Evolutionary conservation across 1,140 invertebrate genomes (phyloP).

Genomic region (Tribolium castaneum): DNA sequence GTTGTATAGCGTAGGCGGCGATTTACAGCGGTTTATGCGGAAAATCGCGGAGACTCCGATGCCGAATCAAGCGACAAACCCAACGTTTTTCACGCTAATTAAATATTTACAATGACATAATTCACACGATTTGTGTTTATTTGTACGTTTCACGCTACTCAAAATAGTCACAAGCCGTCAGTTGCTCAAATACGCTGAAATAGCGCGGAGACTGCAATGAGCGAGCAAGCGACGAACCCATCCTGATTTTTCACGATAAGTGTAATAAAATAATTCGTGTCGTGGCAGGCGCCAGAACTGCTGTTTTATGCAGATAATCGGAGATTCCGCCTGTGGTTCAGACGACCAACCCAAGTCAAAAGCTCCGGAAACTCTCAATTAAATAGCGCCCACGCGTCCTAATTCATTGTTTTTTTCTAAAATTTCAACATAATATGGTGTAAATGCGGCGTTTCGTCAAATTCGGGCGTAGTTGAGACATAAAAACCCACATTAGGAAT

Average conservation of each 20-base stretch:
- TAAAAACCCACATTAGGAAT: not conserved
- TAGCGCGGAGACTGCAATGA: too few relatives aligned
- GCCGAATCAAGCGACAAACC: not conserved
- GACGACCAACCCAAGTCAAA: not conserved
- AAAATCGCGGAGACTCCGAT: slow-evolving; percentile 1
- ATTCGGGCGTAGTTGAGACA: not conserved
- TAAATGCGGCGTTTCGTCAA: not conserved
- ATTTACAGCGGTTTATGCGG: slow-evolving; percentile 4
- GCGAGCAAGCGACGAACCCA: not conserved
- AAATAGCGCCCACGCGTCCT: not conserved
- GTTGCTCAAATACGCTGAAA: too few relatives aligned
- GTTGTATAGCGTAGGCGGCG: slow-evolving; percentile 12
- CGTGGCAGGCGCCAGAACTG: not conserved
- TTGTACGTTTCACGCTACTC: not conserved
- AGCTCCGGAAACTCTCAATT: not conserved
- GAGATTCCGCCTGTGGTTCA: not conserved
- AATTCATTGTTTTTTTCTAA: not conserved
- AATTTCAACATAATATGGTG: not conserved
- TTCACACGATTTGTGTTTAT: not conserved
- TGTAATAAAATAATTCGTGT: not conserved
- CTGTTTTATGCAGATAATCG: not conserved
- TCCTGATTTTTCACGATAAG: not conserved
- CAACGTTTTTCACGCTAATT: not conserved
- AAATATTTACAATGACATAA: not conserved
- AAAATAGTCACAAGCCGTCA: too few relatives aligned